Percentiles rank a stretch among this genome's conserved stretches.
Conservation (phyloP, 2,113 vertebrate genomes). For the Carassius gibelio region DNA sequence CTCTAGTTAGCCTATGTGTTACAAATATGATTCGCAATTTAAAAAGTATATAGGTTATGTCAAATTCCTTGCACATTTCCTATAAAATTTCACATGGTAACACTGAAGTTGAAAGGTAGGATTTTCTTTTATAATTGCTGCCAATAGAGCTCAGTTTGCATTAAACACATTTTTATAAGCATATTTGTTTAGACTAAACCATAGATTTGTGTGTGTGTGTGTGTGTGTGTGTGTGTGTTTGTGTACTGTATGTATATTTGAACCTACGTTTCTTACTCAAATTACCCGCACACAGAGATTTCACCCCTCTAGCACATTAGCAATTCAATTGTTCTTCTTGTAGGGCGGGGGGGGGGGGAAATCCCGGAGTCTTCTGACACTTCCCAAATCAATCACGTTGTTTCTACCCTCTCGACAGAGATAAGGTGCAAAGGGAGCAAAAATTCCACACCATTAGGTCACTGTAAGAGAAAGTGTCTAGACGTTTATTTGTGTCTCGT, state of each 20-base stretch:
- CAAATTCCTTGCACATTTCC: background rate
- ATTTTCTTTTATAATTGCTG: background rate
- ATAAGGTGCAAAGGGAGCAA: slow-evolving; percentile 60
- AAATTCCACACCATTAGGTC: slow-evolving; percentile 72
- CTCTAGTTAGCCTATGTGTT: background rate
- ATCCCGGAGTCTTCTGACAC: slow-evolving; percentile 36
- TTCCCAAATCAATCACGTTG: slow-evolving; percentile 53
- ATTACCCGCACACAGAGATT: slow-evolving; percentile 32
- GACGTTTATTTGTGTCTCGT: slow-evolving; percentile 78
- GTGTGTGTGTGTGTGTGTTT: background rate
- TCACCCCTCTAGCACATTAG: background rate
- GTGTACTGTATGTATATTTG: background rate
- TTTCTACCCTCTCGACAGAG: slow-evolving; percentile 37
- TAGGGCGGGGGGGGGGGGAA: background rate
- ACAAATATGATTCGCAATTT: background rate
- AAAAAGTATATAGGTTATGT: background rate
- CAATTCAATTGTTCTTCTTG: slow-evolving; percentile 10
- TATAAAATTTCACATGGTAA: background rate
- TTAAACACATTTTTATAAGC: background rate
- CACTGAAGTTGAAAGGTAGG: background rate
- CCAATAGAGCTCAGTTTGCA: background rate
- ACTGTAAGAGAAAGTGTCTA: slow-evolving; percentile 78
- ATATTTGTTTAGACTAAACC: slow-evolving; percentile 13
- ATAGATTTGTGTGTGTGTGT: background rate
- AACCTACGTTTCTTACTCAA: background rate